These are phyloP conservation scores for Eumaeus atala DNA, from an alignment of 1,140 invertebrate genomes.

Conservation along the genomic window DNA sequence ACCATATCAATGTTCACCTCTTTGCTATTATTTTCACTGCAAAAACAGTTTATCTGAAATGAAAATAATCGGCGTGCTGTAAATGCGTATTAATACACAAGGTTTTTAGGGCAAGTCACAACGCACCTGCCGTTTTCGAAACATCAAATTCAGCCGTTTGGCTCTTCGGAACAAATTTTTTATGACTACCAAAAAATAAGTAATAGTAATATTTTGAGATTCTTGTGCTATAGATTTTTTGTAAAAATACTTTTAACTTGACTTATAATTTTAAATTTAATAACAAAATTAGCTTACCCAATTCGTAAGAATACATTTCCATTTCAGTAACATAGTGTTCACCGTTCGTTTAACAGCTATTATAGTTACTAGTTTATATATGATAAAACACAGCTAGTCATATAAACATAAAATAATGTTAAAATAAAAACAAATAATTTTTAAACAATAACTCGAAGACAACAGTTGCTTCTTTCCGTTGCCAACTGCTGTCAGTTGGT, in stretches of 20 bases:
- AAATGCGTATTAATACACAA: slow-evolving; percentile 14
- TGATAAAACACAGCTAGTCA: slow-evolving; percentile 2
- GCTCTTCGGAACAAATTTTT: too few species aligned
- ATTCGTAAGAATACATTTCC: slow-evolving; percentile 56
- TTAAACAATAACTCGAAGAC: slow-evolving; percentile 16
- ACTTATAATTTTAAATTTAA: background rate
- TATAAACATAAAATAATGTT: slow-evolving; percentile 16
- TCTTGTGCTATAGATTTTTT: slow-evolving; percentile 8
- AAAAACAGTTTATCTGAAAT: slow-evolving; percentile 63
- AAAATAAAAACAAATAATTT: slow-evolving; percentile 21
- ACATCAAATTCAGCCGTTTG: background rate
- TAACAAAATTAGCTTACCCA: slow-evolving; percentile 41
- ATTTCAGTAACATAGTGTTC: slow-evolving; percentile 50
- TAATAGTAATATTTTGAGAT: background rate
- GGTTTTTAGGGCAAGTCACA: background rate
- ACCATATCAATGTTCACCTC: slow-evolving; percentile 37
- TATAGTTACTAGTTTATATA: background rate
- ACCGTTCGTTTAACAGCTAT: slow-evolving; percentile 5
- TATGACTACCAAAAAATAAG: background rate
- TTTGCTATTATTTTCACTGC: slow-evolving; percentile 35
- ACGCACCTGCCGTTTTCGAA: background rate
- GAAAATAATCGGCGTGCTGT: slow-evolving; percentile 12
- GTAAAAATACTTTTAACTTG: background rate
- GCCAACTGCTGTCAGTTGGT: slow-evolving; percentile 32
- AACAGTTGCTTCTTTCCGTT: slow-evolving; percentile 21